phyloP scores from a whole-genome alignment of 2,888 invertebrate genomes.

The Eristalinus sepulchralis region DNA sequence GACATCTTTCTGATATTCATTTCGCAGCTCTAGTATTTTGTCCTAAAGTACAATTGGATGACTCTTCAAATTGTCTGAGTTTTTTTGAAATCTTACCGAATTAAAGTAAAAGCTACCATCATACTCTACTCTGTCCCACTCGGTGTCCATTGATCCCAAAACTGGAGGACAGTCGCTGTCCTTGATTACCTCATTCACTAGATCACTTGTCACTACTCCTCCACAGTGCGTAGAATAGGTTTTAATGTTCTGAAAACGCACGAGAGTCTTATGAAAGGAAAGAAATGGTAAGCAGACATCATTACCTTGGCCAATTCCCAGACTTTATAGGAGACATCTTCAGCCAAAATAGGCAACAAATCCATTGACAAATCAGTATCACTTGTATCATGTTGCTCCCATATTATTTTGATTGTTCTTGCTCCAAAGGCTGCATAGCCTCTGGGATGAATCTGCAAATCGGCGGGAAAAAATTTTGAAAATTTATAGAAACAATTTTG shows the following conservation, averaged over 20 bases:
- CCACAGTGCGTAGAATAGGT: constrained; percentile 80
- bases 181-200: constrained; percentile 80
- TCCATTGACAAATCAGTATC: constrained; percentile 79
- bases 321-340: constrained; percentile 80
- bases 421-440: constrained; percentile 78
- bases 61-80: background rate
- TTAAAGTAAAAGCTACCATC: constrained; percentile 79
- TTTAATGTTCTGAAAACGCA: constrained; percentile 77
- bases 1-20: constrained; percentile 78
- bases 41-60: constrained; percentile 72
- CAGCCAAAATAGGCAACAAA: constrained; percentile 78
- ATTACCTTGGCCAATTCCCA: constrained; percentile 80
- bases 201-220: constrained; percentile 78
- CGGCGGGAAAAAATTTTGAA: background rate
- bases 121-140: constrained; percentile 79
- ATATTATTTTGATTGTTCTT: constrained; percentile 79
- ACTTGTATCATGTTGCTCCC: constrained; percentile 80
- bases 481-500: background rate
- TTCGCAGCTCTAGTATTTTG: constrained; percentile 78
- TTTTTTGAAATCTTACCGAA: constrained; percentile 69
- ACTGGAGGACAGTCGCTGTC: constrained; percentile 79
- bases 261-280: background rate
- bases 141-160: constrained; percentile 78
- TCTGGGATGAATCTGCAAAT: constrained; percentile 75
- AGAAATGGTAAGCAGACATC: background rate